A percentile compares a stretch with the other conserved stretches of the same genome.
Conservation (phyloP, 2,797 vertebrate genomes). For the Agapornis canus region DNA sequence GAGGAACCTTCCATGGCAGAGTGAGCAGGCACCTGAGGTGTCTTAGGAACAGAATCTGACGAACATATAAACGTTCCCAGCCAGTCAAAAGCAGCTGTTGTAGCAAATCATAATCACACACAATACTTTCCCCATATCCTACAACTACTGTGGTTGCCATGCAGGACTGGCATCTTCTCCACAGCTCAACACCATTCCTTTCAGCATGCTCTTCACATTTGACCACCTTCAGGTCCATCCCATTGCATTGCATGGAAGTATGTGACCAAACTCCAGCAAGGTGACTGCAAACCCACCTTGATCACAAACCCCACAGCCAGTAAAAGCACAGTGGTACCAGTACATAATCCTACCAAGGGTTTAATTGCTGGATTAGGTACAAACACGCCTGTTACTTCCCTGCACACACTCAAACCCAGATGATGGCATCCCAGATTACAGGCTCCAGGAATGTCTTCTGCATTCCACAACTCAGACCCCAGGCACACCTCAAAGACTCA, state of each 20-base stretch:
- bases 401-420: not conserved
- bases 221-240: not conserved
- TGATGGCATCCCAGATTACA: not conserved
- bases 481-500: not conserved
- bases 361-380: not conserved
- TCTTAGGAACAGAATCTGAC: not conserved
- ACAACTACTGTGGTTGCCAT: not conserved
- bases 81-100: not conserved
- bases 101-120: not conserved
- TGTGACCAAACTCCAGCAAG: not conserved
- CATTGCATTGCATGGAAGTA: not conserved
- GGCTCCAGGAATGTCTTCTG: not conserved
- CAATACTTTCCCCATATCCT: not conserved
- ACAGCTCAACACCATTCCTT: not conserved
- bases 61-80: not conserved
- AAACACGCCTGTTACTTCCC: not conserved
- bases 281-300: not conserved
- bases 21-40: not conserved
- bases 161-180: no score
- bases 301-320: not conserved
- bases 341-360: not conserved
- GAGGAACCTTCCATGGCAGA: not conserved
- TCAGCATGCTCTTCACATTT: not conserved
- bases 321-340: rapidly evolving
- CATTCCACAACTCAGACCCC: not conserved